Conservation (phyloP, 2,888 invertebrate species). For the Sminthurinus aureus region DNA sequence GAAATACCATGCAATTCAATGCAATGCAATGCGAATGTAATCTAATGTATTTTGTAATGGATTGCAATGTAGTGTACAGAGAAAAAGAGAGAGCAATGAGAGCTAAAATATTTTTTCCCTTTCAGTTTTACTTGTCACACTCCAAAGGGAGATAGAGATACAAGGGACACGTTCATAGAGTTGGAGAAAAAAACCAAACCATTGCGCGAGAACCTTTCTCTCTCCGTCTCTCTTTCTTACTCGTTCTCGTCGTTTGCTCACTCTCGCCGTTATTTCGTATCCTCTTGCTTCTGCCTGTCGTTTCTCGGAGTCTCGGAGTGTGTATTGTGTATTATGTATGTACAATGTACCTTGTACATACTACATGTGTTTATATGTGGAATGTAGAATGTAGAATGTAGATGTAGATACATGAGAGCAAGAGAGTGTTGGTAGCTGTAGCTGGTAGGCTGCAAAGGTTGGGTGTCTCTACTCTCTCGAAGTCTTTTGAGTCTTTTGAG, state of each 20-base stretch:
- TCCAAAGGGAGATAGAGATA: neutral
- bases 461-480: too few relatives aligned
- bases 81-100: neutral
- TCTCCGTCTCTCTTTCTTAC: neutral
- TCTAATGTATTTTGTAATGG: neutral
- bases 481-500: neutral
- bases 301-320: too few relatives aligned
- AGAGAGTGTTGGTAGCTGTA: too few relatives aligned
- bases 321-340: too few relatives aligned
- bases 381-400: too few relatives aligned
- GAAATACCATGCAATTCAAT: neutral
- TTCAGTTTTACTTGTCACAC: neutral
- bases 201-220: conserved; percentile 7
- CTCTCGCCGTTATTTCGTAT: neutral
- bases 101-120: neutral
- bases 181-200: conserved; percentile 1
- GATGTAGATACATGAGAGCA: too few relatives aligned
- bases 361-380: too few relatives aligned
- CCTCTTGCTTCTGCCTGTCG: neutral
- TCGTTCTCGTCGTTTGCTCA: neutral
- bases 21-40: neutral
- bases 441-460: too few relatives aligned
- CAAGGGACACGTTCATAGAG: neutral
- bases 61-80: neutral
- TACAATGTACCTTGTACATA: too few relatives aligned